These are phyloP conservation scores for Philotrypesis tridentata DNA, from an alignment of 1,140 invertebrate species.

Conservation along the genomic window DNA sequence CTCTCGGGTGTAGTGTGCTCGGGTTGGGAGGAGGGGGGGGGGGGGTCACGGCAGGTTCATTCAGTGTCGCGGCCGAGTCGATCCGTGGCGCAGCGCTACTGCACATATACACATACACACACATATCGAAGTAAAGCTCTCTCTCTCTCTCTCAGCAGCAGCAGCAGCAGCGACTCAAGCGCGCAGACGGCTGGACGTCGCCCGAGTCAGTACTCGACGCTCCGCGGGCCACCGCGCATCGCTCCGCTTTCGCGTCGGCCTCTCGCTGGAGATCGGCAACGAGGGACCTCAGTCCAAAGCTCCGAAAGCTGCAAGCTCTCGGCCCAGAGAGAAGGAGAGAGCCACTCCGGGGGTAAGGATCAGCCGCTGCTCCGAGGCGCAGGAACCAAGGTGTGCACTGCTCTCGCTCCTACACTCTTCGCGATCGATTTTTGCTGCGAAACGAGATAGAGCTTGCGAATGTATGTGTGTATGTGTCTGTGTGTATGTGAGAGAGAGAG, in stretches of 20 bases:
- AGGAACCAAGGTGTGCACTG: not conserved
- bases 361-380: too few species aligned
- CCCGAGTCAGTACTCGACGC: not conserved
- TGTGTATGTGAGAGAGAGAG: too few species aligned
- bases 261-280: not conserved
- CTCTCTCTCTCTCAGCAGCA: too few species aligned
- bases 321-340: too few species aligned
- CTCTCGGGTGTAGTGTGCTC: not conserved
- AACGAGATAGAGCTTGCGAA: not conserved
- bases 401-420: not conserved
- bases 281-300: not conserved
- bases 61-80: slow-evolving; percentile 2
- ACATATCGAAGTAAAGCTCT: not conserved
- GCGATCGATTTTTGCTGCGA: not conserved
- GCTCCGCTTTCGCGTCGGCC: not conserved
- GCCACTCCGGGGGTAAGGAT: too few species aligned
- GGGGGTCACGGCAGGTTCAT: slow-evolving; percentile 25
- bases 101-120: not conserved
- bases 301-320: not conserved
- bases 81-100: not conserved
- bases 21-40: too few species aligned
- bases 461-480: not conserved
- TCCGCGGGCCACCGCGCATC: not conserved
- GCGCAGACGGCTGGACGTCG: not conserved
- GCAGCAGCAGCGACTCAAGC: not conserved